Evolutionary conservation across 2,888 invertebrate species (phyloP).

Genomic region (Mimachlamys varia): DNA sequence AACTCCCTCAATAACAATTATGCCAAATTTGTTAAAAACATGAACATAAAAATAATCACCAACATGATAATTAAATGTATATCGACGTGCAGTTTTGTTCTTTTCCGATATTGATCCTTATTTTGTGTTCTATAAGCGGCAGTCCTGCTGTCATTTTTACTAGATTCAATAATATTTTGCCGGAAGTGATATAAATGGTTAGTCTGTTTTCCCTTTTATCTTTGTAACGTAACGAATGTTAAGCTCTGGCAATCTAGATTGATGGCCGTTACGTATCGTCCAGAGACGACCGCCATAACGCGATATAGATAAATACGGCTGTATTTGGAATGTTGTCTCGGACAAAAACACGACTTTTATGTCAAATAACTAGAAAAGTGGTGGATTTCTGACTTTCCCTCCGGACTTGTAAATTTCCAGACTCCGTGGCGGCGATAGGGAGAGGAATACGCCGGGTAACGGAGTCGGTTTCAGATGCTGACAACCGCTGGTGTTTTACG

Average conservation of each 20-base stretch:
- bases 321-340: not conserved
- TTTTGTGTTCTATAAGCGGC: too few species aligned
- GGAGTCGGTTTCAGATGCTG: conserved; percentile 24
- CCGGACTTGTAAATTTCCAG: not conserved
- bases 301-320: not conserved
- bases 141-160: not conserved
- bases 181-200: not conserved
- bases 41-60: too few species aligned
- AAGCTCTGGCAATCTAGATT: not conserved
- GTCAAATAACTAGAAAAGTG: not conserved
- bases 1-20: too few species aligned
- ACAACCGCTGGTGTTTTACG: not conserved
- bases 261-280: not conserved
- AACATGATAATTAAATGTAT: too few species aligned
- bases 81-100: too few species aligned
- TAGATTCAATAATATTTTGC: not conserved
- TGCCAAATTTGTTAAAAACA: too few species aligned
- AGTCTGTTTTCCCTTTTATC: not conserved
- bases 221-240: not conserved
- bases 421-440: not conserved
- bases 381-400: not conserved
- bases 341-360: not conserved
- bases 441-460: not conserved
- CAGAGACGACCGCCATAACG: not conserved
- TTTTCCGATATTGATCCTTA: too few species aligned